These are phyloP conservation scores for Melinaea menophilus DNA, from an alignment of 2,888 invertebrate species.

Conservation along the genomic window DNA sequence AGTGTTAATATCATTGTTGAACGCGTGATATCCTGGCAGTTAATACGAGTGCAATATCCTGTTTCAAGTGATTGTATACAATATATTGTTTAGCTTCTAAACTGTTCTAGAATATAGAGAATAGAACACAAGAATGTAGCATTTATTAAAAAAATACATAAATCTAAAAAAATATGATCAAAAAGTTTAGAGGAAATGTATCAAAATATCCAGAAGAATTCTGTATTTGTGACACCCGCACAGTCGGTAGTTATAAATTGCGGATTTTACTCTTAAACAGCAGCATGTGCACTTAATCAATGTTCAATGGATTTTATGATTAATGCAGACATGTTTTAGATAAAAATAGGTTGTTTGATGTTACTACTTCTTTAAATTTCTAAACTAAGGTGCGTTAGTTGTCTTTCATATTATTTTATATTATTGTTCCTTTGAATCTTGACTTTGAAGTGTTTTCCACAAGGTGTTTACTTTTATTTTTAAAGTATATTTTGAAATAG, in stretches of 20 bases:
- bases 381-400: background rate
- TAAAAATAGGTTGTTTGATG: background rate
- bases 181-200: background rate
- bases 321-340: background rate
- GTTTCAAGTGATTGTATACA: background rate
- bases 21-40: background rate
- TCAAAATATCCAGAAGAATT: background rate
- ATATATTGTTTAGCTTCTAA: no score
- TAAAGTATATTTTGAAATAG: background rate
- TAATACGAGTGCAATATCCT: conserved; percentile 2
- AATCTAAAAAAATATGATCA: conserved; percentile 1
- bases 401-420: background rate
- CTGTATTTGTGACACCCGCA: background rate
- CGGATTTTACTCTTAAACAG: no score
- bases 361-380: background rate
- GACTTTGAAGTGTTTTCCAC: background rate
- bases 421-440: background rate
- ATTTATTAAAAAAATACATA: no score
- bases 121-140: background rate
- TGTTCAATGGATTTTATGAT: conserved; percentile 35
- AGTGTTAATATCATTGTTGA: background rate
- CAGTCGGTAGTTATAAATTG: no score
- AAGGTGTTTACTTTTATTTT: background rate
- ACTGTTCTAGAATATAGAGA: no score
- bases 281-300: conserved; percentile 70